A percentile compares a stretch with the other conserved stretches of the same genome.
phyloP scores from a whole-genome alignment of 2,888 invertebrate species.

The Stenodema calcarata region DNA sequence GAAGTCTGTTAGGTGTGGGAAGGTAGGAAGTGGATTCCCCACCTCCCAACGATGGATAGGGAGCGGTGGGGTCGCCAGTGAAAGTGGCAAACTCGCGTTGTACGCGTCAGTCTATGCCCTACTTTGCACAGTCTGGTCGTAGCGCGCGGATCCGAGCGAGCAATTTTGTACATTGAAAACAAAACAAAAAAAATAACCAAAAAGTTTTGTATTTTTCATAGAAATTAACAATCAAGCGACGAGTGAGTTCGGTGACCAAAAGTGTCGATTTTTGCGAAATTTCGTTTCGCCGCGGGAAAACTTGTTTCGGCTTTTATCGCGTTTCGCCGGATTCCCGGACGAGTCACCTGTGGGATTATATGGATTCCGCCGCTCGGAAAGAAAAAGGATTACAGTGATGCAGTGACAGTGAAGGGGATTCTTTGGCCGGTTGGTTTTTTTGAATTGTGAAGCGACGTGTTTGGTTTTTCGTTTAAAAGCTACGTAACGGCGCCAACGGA shows the following conservation, averaged over 20 bases:
- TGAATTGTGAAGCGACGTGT: background rate
- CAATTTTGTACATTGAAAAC: background rate
- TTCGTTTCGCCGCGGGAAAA: background rate
- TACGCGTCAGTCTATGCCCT: constrained; percentile 54
- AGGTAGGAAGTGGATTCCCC: constrained; percentile 45
- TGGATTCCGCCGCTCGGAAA: background rate
- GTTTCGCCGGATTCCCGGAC: background rate
- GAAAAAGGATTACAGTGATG: constrained; percentile 19
- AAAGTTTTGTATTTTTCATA: background rate
- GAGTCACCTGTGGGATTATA: background rate
- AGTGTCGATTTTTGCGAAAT: background rate
- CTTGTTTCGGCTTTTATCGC: background rate
- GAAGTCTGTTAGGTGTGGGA: constrained; percentile 15
- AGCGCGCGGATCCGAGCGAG: background rate
- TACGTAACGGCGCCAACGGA: background rate
- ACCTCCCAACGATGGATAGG: constrained; percentile 30
- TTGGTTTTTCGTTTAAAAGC: background rate
- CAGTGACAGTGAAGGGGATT: constrained; percentile 20
- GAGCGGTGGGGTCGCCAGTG: constrained; percentile 51
- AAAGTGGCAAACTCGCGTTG: constrained; percentile 55
- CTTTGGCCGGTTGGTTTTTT: background rate
- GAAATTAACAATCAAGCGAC: background rate
- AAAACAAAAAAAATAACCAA: background rate
- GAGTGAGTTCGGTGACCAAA: background rate
- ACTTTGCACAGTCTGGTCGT: constrained; percentile 48